A percentile compares a stretch with the other conserved stretches of the same genome.
Evolutionary conservation across 1,140 invertebrate species (phyloP).

Genomic region (Phocides pigmalion): DNA sequence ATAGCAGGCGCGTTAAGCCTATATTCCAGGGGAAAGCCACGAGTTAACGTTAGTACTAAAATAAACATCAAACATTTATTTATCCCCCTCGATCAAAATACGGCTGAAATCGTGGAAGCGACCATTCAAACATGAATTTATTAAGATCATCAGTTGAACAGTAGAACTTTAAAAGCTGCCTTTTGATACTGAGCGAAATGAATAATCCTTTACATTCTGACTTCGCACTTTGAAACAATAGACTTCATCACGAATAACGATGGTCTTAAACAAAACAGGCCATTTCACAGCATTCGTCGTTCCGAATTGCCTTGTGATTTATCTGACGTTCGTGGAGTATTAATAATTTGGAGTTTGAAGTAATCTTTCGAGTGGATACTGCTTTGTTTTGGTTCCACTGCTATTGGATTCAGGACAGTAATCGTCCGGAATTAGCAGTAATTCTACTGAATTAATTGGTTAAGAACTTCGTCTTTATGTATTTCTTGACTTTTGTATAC

Average conservation of each 20-base stretch:
- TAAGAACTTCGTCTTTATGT: too few species aligned
- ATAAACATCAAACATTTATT: constrained; percentile 4
- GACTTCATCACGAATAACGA: constrained; percentile 72
- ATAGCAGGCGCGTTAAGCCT: too few species aligned
- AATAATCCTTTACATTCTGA: constrained; percentile 73
- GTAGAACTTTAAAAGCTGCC: constrained; percentile 64
- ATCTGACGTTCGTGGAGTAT: constrained; percentile 60
- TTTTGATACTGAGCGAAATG: constrained; percentile 64
- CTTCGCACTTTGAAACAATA: constrained; percentile 66
- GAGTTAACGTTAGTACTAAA: too few species aligned
- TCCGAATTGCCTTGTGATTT: constrained; percentile 56
- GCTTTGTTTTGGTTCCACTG: constrained; percentile 4
- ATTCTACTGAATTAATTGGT: constrained; percentile 8
- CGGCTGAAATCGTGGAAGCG: not conserved
- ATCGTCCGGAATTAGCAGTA: constrained; percentile 3
- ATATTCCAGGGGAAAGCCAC: too few species aligned
- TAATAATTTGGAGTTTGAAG: constrained; percentile 50
- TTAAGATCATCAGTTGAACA: constrained; percentile 64
- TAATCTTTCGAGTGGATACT: constrained; percentile 24
- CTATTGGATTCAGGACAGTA: constrained; percentile 18
- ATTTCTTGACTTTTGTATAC: too few species aligned
- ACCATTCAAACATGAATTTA: constrained; percentile 49
- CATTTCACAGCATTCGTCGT: constrained; percentile 52
- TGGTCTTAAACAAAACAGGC: constrained; percentile 73
- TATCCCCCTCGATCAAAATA: constrained; percentile 2